Evolutionary conservation across 2,113 vertebrate genomes (phyloP), one percentile per base, ranked within the genome.

Genomic region (Varanus komodoensis): DNA sequence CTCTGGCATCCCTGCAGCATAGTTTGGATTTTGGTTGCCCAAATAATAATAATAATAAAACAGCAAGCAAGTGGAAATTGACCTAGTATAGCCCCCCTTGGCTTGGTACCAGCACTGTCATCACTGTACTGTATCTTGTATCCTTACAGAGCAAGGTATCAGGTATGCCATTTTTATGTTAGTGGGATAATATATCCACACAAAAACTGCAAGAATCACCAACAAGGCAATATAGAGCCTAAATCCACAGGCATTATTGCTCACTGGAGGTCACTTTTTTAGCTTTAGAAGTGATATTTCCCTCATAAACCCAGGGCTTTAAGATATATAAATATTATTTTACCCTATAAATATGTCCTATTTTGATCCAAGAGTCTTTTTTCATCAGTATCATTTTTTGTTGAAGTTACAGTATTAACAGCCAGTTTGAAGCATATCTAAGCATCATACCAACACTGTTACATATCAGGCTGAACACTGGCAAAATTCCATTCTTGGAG

Each of bases 301-400:
- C 67, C 50, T 80, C 81, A 91, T 73, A 90, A 92, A 89, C 64
- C 67, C 79, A 93, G 82, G 93, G 87, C 61, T 92, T 67, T 87
- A 67, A 87, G 87, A 87, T 91, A 32, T 86, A 78, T 52, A 38
- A 92, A 89, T 92, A 94, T 94, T 90, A 77, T 90, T 91, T 87
- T 88, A 87, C 3, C 29, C 25, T 93, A 85, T 92, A 87, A 29
- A 1, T 88, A 23, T 92, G 82, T 92, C 86, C 89, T 11, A 25
- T 82, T 86, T 90, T 93, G 44, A 93, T 71, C 54, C 73, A 82
- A 3, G 17, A 21, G 1, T 78, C 89, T 17, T 95, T 92, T 67
- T 89, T 32, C 21, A 96, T 90, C 78, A 94, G 84, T 77, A 68
- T 57, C 0, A 27, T 48, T 71, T 44, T 27, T 2, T 57, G n/a